Evolutionary conservation across 2,797 vertebrate species (phyloP).

Genomic region (Ciconia nigra): DNA sequence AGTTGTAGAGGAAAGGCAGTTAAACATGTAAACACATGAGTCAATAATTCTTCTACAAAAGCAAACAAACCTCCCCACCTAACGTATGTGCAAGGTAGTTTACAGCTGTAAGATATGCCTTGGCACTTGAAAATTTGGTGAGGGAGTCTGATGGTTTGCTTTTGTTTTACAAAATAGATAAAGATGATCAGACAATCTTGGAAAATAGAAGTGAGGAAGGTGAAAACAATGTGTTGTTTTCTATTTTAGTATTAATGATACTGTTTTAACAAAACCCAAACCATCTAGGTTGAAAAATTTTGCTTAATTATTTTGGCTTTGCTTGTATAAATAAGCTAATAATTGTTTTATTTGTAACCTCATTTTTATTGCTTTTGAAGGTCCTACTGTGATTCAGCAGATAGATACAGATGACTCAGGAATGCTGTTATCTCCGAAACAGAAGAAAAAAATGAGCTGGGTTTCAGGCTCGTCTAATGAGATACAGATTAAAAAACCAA

Average conservation of each 20-base stretch:
- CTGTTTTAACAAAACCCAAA: neutral
- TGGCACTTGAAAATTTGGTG: neutral
- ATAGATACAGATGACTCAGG: slow-evolving; percentile 57
- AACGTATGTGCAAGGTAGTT: neutral
- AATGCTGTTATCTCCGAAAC: slow-evolving; percentile 56
- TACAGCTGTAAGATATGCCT: neutral
- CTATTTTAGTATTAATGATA: neutral
- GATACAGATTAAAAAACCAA: neutral
- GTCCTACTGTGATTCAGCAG: slow-evolving; percentile 53
- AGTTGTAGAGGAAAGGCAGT: neutral
- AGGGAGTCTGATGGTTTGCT: neutral
- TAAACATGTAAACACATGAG: neutral
- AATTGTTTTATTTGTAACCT: neutral
- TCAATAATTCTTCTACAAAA: neutral
- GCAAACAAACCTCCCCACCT: neutral
- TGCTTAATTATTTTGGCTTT: neutral
- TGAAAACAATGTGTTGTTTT: neutral
- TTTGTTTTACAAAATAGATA: neutral
- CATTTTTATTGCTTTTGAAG: slow-evolving; percentile 64
- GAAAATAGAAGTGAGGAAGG: neutral
- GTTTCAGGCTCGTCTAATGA: neutral
- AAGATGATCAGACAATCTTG: neutral
- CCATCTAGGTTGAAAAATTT: neutral
- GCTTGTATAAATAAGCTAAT: neutral
- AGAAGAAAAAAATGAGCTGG: slow-evolving; percentile 28